A percentile compares a stretch with the other conserved stretches of the same genome.
Evolutionary conservation across 2,113 vertebrate species (phyloP).

Genomic region (Ailuropoda melanoleuca): DNA sequence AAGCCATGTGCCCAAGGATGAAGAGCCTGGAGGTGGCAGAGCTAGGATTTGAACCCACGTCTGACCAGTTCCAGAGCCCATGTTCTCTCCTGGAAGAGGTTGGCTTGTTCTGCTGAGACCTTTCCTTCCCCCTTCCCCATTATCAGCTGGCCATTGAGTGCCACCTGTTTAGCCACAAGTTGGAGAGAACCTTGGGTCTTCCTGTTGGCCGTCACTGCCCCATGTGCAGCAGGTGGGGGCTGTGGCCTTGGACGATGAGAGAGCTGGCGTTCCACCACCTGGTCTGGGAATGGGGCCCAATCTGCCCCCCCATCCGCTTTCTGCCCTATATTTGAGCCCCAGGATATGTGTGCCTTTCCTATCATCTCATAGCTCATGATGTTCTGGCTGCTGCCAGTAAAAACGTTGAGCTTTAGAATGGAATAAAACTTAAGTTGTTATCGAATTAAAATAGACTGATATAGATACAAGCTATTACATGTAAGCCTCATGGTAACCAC

Average conservation of each 20-base stretch:
- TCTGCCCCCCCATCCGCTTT: background rate
- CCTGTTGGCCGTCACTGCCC: background rate
- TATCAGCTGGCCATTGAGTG: slow-evolving; percentile 29
- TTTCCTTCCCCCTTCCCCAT: background rate
- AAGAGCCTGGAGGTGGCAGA: background rate
- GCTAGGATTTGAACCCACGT: background rate
- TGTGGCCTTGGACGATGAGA: slow-evolving; percentile 50
- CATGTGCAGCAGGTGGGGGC: background rate
- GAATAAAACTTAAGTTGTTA: background rate
- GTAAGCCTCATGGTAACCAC: background rate
- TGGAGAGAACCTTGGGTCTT: background rate
- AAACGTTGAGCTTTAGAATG: background rate
- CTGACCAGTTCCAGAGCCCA: background rate
- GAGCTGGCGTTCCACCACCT: slow-evolving; percentile 39
- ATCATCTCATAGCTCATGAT: slow-evolving; percentile 24
- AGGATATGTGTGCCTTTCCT: background rate
- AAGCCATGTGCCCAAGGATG: background rate
- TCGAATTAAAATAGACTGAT: background rate
- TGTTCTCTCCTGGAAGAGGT: background rate
- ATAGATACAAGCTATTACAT: background rate
- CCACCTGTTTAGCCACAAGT: slow-evolving; percentile 46
- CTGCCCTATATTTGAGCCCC: slow-evolving; percentile 60
- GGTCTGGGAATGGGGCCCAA: background rate
- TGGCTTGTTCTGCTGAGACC: background rate
- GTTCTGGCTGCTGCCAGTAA: slow-evolving; percentile 58